These are phyloP conservation scores for Bergia puertoricense DNA, from an alignment of 92 coral and sea anemone species.

Conservation along the genomic window DNA sequence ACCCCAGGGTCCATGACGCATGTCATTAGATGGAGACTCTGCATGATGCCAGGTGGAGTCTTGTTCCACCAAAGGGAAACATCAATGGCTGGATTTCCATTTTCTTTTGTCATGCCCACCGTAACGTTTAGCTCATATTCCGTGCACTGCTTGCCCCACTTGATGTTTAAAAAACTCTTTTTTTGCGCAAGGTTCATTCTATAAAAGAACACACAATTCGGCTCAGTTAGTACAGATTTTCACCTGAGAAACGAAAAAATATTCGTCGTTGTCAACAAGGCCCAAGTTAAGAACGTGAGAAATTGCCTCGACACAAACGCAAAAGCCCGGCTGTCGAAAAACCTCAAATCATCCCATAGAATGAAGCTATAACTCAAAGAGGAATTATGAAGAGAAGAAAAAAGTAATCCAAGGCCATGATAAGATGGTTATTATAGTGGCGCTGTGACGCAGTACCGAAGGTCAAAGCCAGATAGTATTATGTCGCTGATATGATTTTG, in stretches of 20 bases:
- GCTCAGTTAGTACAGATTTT: background rate
- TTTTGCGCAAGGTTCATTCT: slow-evolving; percentile 38
- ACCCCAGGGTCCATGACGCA: slow-evolving; percentile 49
- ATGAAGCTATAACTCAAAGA: too few species aligned
- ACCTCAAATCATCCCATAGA: too few species aligned
- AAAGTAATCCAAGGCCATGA: too few species aligned
- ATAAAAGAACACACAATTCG: background rate
- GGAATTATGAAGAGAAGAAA: too few species aligned
- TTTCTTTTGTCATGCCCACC: slow-evolving; percentile 12
- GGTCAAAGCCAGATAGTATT: too few species aligned
- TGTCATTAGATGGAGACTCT: background rate
- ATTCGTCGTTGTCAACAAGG: too few species aligned
- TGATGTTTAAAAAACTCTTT: slow-evolving; percentile 23
- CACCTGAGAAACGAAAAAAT: background rate
- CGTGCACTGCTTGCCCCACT: slow-evolving; percentile 52
- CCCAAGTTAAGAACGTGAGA: too few species aligned
- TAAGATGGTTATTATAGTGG: too few species aligned
- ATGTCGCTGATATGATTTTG: too few species aligned
- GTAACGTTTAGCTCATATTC: slow-evolving; percentile 40
- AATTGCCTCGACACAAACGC: background rate
- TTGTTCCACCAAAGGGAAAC: slow-evolving; percentile 42
- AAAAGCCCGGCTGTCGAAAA: too few species aligned
- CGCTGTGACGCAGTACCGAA: too few species aligned
- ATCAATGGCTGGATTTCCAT: slow-evolving; percentile 40
- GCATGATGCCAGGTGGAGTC: slow-evolving; percentile 27